Conservation (phyloP, 2,797 vertebrate species). For the Bothrops alternatus region DNA sequence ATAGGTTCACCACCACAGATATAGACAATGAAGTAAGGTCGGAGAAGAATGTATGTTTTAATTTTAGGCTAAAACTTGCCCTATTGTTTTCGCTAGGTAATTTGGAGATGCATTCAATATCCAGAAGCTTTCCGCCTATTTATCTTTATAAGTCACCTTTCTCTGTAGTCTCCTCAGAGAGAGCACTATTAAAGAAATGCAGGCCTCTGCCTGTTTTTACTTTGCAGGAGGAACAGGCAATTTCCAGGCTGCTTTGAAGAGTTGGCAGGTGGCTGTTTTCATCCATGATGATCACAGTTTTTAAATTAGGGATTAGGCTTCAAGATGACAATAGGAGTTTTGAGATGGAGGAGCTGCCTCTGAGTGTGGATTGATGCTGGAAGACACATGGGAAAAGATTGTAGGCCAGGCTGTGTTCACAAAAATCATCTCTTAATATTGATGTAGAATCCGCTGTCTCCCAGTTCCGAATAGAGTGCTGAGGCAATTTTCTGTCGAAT, state of each 20-base stretch:
- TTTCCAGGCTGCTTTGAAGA: not conserved
- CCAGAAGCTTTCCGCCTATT: not conserved
- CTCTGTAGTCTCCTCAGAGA: not conserved
- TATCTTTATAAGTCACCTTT: not conserved
- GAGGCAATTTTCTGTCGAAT: not conserved
- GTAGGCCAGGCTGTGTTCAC: not conserved
- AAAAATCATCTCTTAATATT: not conserved
- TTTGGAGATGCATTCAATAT: not conserved
- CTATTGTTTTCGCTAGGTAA: not conserved
- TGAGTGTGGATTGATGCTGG: not conserved
- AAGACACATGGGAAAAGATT: not conserved
- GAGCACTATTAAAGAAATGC: not conserved
- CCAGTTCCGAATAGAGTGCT: not conserved
- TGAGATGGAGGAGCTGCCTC: not conserved
- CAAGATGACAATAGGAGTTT: not conserved
- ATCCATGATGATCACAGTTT: not conserved
- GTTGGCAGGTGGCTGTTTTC: not conserved
- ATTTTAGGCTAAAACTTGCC: not conserved
- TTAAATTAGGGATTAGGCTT: not conserved
- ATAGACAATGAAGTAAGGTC: not conserved
- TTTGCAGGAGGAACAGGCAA: not conserved
- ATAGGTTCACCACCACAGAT: no score
- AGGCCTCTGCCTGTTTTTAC: not conserved
- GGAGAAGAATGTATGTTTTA: not conserved
- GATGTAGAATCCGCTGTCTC: not conserved